Percentiles rank a stretch among this genome's conserved stretches.
Evolutionary conservation across 2,113 vertebrate species (phyloP).

Genomic region (Seriola aureovittata): DNA sequence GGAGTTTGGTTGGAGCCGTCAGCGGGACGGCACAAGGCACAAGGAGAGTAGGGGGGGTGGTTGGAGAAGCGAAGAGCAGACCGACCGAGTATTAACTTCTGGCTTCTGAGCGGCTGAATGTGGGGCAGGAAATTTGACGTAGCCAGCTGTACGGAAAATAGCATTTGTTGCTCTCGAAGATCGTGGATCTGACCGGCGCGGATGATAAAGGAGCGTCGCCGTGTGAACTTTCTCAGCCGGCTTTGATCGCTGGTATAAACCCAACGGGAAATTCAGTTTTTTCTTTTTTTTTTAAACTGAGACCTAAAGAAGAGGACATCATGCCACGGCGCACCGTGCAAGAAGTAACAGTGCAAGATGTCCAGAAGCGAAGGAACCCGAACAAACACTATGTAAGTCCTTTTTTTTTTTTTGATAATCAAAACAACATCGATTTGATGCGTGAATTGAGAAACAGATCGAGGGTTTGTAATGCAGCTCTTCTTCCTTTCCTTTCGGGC

Average conservation of each 20-base stretch:
- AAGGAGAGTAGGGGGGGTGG: not conserved
- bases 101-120: constrained; percentile 42
- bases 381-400: constrained; percentile 88
- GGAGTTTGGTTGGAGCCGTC: constrained; percentile 78
- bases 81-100: constrained; percentile 38
- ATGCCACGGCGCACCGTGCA: constrained; percentile 86
- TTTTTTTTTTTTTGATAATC: not conserved
- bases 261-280: not conserved
- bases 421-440: not conserved
- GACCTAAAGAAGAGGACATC: constrained; percentile 56
- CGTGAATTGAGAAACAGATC: constrained; percentile 5
- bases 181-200: constrained; percentile 41
- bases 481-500: constrained; percentile 35
- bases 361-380: constrained; percentile 86
- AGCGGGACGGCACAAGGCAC: constrained; percentile 59
- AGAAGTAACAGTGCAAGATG: constrained; percentile 87
- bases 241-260: constrained; percentile 49
- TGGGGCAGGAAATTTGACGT: constrained; percentile 56
- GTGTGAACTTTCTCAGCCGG: constrained; percentile 68
- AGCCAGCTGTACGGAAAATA: constrained; percentile 16
- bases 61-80: constrained; percentile 9
- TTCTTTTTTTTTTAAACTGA: constrained; percentile 14
- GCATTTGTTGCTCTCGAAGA: constrained; percentile 28
- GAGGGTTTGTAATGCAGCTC: constrained; percentile 4
- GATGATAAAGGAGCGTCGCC: constrained; percentile 66